phyloP scores from a whole-genome alignment of 2,888 invertebrate genomes.

The Notodonta dromedarius region DNA sequence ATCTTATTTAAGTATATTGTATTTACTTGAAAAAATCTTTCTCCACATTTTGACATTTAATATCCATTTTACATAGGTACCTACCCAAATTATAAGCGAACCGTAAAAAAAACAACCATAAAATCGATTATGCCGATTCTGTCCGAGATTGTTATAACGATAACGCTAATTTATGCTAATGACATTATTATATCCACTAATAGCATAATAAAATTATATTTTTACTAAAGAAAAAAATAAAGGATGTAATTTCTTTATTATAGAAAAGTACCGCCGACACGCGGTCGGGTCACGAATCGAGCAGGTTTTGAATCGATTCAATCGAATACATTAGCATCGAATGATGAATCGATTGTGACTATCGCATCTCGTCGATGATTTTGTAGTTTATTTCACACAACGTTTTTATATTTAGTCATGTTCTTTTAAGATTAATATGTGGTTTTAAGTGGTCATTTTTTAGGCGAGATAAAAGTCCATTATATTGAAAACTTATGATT shows the following conservation, averaged over 20 bases:
- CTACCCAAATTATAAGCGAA: constrained; percentile 8
- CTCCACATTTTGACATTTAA: not conserved
- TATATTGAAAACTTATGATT: constrained; percentile 2
- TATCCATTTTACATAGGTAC: not conserved
- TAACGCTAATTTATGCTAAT: constrained; percentile 47
- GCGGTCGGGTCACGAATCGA: constrained; percentile 42
- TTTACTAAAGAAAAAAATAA: constrained; percentile 31
- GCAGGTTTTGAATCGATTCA: constrained; percentile 55
- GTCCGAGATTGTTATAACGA: constrained; percentile 25
- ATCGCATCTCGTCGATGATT: constrained; percentile 42
- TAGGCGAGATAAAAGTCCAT: constrained; percentile 6
- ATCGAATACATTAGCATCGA: constrained; percentile 58
- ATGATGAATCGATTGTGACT: constrained; percentile 61
- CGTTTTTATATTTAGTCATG: constrained; percentile 24
- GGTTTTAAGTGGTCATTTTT: constrained; percentile 30
- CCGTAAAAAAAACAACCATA: constrained; percentile 10
- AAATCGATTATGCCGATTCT: constrained; percentile 21
- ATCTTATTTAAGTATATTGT: too few relatives aligned
- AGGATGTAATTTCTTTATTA: constrained; percentile 47
- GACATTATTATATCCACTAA: constrained; percentile 53
- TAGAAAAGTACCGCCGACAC: constrained; percentile 33
- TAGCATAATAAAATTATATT: constrained; percentile 52
- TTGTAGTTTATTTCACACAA: constrained; percentile 35
- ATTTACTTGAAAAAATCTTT: too few relatives aligned
- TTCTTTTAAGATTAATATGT: constrained; percentile 34